phyloP scores from a whole-genome alignment of 2,888 invertebrate genomes.

The Cryptus armator region DNA sequence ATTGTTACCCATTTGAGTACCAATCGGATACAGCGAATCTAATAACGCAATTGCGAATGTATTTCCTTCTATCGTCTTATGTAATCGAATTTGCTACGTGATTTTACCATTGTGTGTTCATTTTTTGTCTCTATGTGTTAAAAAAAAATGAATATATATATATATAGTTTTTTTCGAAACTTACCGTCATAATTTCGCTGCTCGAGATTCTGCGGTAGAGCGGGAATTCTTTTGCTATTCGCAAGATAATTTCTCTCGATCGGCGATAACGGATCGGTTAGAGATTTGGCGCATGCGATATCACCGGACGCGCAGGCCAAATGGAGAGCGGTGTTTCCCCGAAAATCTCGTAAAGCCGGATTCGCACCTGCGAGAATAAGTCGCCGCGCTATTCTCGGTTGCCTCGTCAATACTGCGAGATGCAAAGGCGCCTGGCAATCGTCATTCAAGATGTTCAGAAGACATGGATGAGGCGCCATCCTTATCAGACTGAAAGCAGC shows the following conservation, averaged over 20 bases:
- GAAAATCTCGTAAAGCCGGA: constrained; percentile 87
- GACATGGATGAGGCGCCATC: constrained; percentile 91
- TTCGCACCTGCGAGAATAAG: constrained; percentile 93
- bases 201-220: constrained; percentile 89
- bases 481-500: constrained; percentile 91
- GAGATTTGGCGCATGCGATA: constrained; percentile 89
- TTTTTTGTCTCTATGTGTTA: background rate
- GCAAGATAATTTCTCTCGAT: constrained; percentile 83
- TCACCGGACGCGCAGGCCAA: constrained; percentile 92
- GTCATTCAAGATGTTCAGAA: constrained; percentile 93
- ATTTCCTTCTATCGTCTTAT: no score
- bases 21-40: no score
- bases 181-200: constrained; percentile 95
- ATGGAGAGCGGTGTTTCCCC: constrained; percentile 95
- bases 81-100: no score
- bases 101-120: background rate
- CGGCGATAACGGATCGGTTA: constrained; percentile 89
- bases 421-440: constrained; percentile 94
- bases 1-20: no score
- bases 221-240: constrained; percentile 84
- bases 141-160: background rate
- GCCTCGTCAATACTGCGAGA: constrained; percentile 92
- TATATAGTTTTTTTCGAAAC: constrained; percentile 78
- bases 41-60: no score
- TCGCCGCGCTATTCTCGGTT: constrained; percentile 91